Base-by-base conservation (phyloP, 2,888 invertebrate genomes). In the Gari tellinella region DNA sequence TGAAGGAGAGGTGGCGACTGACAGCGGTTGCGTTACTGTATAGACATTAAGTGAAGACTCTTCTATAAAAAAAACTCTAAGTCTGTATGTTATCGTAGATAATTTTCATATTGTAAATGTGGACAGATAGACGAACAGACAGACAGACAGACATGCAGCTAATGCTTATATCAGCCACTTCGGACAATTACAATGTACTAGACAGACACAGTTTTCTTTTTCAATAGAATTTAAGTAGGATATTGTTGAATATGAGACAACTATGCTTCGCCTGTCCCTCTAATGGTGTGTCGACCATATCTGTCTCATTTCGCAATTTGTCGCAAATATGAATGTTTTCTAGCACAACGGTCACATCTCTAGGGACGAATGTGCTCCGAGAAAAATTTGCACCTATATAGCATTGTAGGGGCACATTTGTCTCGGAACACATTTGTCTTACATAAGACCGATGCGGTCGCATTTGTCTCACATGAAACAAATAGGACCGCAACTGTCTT, bases 231-330 rank as follows among this genome's bases (percentile, higher is more conserved):
- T 55, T 55, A 41, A 56, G 41, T 43, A 56, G 25, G 41, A 43
- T 56, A 56, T 56, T 23, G 15, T 43, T 41, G 56, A 41, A 56
- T 56, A 43, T 56, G 52, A 52, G 52, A 52, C 26, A 52, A 52
- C 25, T 52, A 21, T 26, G 38, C 55, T 55, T 55, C 55, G 38
- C 37, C 40, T 38, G 55, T 40, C 55, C 26, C 31, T 52, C 40
- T n/a, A 7, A 40, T 40, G 10, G 43, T 43, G 25, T 56, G 56
- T 43, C 43, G 41, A 56, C 19, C 56, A 56, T 25, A 56, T 56
- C 56, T 41, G 56, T 56, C 56, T 43, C 56, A 56, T 40, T 55
- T 55, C 55, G n/a, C 38, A 19, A 38, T 55, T 55, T 55, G 55
- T 55, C 41, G 41, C 55, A 38, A 55, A 55, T 55, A 55, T 55